Evolutionary conservation across 2,888 invertebrate species (phyloP).

Genomic region (Acronicta aceris): DNA sequence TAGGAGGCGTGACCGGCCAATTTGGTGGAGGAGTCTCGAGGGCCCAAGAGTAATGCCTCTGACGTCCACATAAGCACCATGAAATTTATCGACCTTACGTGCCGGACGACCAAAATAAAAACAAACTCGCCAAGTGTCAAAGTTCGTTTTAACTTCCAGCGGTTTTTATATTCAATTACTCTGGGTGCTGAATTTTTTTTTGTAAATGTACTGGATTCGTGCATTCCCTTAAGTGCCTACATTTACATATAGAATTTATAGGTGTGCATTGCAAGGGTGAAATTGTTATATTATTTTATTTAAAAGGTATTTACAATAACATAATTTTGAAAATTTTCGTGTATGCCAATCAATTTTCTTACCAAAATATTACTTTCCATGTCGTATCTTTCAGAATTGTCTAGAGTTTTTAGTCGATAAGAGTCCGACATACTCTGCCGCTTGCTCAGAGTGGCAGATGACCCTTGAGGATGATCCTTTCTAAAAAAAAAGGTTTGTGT

Average conservation of each 20-base stretch:
- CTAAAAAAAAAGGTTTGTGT: too few relatives aligned
- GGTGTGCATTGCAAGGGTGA: slow-evolving; percentile 3
- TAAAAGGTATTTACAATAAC: too few relatives aligned
- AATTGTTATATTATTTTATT: neutral
- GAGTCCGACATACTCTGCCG: too few relatives aligned
- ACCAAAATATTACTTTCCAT: too few relatives aligned
- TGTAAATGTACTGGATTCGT: slow-evolving; percentile 40
- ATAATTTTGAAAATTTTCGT: too few relatives aligned
- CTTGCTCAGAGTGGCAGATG: too few relatives aligned
- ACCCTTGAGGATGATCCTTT: too few relatives aligned
- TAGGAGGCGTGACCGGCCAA: slow-evolving; percentile 75
- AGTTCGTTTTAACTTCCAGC: slow-evolving; percentile 59
- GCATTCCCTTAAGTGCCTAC: slow-evolving; percentile 32
- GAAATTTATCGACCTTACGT: slow-evolving; percentile 84
- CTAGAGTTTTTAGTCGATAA: too few relatives aligned
- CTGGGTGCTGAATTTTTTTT: slow-evolving; percentile 46
- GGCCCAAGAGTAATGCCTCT: slow-evolving; percentile 73
- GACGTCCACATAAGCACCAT: slow-evolving; percentile 80
- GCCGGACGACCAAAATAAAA: slow-evolving; percentile 77
- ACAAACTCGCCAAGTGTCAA: slow-evolving; percentile 77
- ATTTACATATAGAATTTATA: slow-evolving; percentile 45
- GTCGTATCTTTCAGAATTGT: too few relatives aligned
- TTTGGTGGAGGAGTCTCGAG: slow-evolving; percentile 72
- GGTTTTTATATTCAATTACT: slow-evolving; percentile 62
- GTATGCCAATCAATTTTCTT: too few relatives aligned